phyloP scores from a whole-genome alignment of 2,113 vertebrate genomes.

The Butorides virescens region DNA sequence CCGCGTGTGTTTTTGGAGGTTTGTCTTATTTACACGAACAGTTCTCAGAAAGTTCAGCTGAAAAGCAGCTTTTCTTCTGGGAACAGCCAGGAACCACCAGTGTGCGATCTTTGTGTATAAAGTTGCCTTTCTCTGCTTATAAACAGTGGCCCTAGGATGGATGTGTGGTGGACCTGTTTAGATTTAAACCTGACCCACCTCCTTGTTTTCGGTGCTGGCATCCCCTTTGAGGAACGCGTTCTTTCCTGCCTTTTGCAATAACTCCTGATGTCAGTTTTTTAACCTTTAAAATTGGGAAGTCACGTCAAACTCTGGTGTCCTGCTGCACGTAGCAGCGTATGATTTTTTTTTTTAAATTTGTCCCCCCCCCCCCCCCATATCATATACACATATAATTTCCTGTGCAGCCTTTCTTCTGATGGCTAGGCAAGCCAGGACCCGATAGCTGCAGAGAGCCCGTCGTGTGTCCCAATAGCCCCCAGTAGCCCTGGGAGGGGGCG shows the following conservation, averaged over 20 bases:
- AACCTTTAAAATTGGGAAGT: not conserved
- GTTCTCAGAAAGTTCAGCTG: constrained; percentile 43
- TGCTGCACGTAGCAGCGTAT: not conserved
- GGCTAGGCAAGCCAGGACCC: not conserved
- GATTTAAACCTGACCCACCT: constrained; percentile 47
- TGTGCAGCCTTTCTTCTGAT: not conserved
- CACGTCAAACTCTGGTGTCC: not conserved
- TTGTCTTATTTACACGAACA: constrained; percentile 17
- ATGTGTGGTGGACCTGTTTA: constrained; percentile 55
- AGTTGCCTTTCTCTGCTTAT: constrained; percentile 57
- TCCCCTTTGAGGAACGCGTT: not conserved
- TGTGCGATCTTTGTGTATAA: constrained; percentile 45
- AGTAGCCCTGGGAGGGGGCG: not conserved
- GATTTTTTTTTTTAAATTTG: not conserved
- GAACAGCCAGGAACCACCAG: constrained; percentile 17
- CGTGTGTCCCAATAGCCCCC: accelerated
- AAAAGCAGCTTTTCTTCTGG: constrained; percentile 51
- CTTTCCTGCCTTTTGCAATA: not conserved
- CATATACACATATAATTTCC: not conserved
- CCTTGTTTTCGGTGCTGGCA: not conserved
- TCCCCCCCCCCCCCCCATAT: accelerated
- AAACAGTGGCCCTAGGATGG: constrained; percentile 49
- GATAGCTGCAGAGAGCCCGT: not conserved
- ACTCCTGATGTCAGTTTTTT: not conserved
- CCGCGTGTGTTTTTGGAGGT: not conserved